Evolutionary conservation across 1,140 invertebrate genomes (phyloP), one percentile per base, ranked within the genome.

Genomic region (Sarcophaga peregrina): DNA sequence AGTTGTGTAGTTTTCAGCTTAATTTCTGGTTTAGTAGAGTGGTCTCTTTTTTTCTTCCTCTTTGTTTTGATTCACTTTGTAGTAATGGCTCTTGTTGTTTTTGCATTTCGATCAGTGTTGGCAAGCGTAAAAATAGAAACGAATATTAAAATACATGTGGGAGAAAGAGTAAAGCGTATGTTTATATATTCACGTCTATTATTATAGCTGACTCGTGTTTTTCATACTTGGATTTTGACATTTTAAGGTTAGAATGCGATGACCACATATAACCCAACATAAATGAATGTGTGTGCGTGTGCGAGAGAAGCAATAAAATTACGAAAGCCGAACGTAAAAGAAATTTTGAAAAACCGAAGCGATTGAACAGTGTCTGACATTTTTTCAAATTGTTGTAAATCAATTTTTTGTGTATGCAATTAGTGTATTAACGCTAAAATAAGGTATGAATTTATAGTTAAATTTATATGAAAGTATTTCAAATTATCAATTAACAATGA

Each of bases 361-460:
- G 85, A 87, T 52, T 82, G 84, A 84, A 83, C 80, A 76, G 74
- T 78, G 75, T 50, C 75, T 78, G 75, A 78, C 75, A 78, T 78
- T 78, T 78, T 78, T 78, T 78, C 47, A 78, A 68, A 68, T 68
- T 84, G 87, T 89, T 89, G 85, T 85, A 89, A 89, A 89, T 89
- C 88, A 89, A 89, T 89, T 89, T 89, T 85, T 88, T 89, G 87
- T 89, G 88, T 89, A 89, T 89, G 87, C 87, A 84, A 85, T 85
- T 87, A 83, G 84, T 85, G 82, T 86, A 83, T 86, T 83, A 83
- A 84, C 84, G 85, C 83, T 82, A 86, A 84, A 83, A 83, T 84
- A 85, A 87, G 86, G 85, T 85, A 84, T 85, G 84, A 62, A 72
- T 82, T 68, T 68, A 8, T 68, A 20, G 20, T 20, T 68, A 8